Conservation (phyloP, 2,888 invertebrate genomes). For the Agrotis ipsilon region DNA sequence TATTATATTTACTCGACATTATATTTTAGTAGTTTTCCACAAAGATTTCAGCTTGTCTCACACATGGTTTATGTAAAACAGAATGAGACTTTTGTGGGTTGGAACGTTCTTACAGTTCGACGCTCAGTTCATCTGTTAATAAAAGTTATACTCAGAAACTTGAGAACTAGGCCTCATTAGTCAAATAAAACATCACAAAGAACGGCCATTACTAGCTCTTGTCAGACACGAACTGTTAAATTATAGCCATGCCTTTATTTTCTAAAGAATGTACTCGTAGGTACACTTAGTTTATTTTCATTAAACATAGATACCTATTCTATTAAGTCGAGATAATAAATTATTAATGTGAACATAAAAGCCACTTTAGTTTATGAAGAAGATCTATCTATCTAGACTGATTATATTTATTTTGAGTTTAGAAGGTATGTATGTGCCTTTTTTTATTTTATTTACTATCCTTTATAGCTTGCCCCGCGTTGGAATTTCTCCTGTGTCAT, state of each 20-base stretch:
- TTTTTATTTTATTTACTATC: too few species aligned
- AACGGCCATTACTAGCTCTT: conserved; percentile 13
- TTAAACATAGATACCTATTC: neutral
- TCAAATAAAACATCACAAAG: conserved; percentile 35
- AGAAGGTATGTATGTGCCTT: too few species aligned
- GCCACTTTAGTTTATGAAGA: neutral
- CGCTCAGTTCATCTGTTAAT: neutral
- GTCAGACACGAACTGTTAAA: conserved; percentile 25
- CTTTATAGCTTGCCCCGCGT: too few species aligned
- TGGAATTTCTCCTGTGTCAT: too few species aligned
- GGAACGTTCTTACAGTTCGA: neutral
- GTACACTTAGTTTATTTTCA: conserved; percentile 19
- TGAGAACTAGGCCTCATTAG: conserved; percentile 12
- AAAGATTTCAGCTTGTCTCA: too few species aligned
- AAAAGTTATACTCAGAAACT: conserved; percentile 23
- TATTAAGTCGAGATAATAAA: conserved; percentile 10
- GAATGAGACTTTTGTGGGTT: neutral
- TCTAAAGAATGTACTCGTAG: conserved; percentile 20
- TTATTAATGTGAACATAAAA: neutral
- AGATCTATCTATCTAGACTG: too few species aligned
- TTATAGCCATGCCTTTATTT: conserved; percentile 14
- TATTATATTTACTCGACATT: too few species aligned
- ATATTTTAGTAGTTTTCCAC: too few species aligned
- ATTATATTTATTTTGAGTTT: too few species aligned
- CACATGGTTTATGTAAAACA: too few species aligned